phyloP scores from a whole-genome alignment of 2,113 vertebrate species.

The Cygnus buccinator region DNA sequence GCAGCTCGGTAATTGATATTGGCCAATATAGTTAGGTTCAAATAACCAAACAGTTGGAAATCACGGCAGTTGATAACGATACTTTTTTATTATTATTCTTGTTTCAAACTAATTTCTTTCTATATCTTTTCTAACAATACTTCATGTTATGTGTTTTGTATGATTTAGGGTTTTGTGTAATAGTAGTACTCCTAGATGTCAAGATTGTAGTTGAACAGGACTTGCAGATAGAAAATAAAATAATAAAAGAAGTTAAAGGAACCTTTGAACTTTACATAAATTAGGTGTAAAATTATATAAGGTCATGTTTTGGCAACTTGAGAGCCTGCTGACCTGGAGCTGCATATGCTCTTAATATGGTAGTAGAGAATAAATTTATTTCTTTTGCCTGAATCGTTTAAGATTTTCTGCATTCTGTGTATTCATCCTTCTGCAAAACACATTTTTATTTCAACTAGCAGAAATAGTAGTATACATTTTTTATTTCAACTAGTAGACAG shows the following conservation, averaged over 20 bases:
- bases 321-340: background rate
- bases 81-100: background rate
- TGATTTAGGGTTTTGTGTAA: background rate
- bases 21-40: background rate
- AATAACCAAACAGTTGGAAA: conserved; percentile 1
- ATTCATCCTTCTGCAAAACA: background rate
- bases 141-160: background rate
- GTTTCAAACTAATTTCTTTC: background rate
- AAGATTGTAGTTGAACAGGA: background rate
- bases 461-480: background rate
- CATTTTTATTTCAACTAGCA: background rate
- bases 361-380: background rate
- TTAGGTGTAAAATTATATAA: background rate
- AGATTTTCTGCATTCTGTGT: background rate
- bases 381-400: background rate
- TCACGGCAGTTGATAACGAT: background rate
- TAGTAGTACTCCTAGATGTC: background rate
- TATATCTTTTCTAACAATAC: background rate
- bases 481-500: background rate
- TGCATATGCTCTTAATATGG: background rate
- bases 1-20: background rate
- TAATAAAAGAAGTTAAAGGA: no score
- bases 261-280: background rate
- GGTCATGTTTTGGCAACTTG: background rate
- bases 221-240: background rate